Evolutionary conservation across 2,113 vertebrate genomes (phyloP), one percentile per base, ranked within the genome.

Genomic region (Microtus montanus): DNA sequence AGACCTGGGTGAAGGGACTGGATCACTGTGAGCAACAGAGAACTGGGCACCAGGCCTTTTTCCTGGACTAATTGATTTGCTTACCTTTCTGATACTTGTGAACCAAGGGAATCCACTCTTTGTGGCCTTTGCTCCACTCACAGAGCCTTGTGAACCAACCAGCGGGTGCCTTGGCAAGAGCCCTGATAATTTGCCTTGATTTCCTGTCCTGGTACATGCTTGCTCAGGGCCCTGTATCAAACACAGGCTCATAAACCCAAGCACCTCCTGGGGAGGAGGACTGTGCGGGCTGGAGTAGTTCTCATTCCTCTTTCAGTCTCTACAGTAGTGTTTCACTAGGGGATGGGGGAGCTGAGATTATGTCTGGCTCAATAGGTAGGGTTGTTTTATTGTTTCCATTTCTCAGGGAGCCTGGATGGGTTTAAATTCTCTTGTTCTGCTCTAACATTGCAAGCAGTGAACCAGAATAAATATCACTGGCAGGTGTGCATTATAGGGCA

Each of bases 391-490:
- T 97, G 97, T 98, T 96, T 98, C 96, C 95, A 74, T 97, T 98
- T 97, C 96, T 98, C 91, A 85, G 96, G 97, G 96, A 98, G 96
- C 95, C 97, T 95, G 94, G 96, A 92, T 97, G 96, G 92, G 97
- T 97, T 98, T 96, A 96, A 96, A 97, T 97, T 97, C 97, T 95
- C 97, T 97, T 96, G 75, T 97, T 96, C 95, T 93, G 49, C 97
- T 85, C 35, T 94, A 94, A 97, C 96, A 77, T 97, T 97, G 96
- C 96, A 97, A 97, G 97, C 98, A 90, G 90, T 97, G 98, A 98
- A 88, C 97, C 98, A 97, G 96, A 98, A 97, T 96, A 97, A 98
- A 94, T 97, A 15, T 22, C 85, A 80, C 97, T 95, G 97, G 96
- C 96, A 97, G 98, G 96, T 95, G 97, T 94, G 75, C 89, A 4